A percentile compares a stretch with the other conserved stretches of the same genome.
phyloP scores from a whole-genome alignment of 2,797 vertebrate species.

The Falco novaeseelandiae region DNA sequence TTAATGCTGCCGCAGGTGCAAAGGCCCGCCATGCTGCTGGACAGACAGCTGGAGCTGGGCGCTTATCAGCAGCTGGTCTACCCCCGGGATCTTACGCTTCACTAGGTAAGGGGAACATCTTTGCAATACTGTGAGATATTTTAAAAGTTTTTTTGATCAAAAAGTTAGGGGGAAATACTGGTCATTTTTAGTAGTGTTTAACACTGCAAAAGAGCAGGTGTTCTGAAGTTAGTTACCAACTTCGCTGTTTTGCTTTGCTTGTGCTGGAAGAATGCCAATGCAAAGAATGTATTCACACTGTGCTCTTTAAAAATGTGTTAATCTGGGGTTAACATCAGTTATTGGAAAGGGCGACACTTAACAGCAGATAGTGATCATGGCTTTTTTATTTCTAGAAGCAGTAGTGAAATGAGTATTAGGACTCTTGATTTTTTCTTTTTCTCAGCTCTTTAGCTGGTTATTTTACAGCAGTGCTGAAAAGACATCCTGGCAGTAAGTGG shows the following conservation, averaged over 20 bases:
- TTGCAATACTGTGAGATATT: rapidly evolving
- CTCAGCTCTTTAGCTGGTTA: neutral
- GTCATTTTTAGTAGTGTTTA: rapidly evolving
- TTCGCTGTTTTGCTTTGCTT: neutral
- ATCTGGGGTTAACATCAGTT: neutral
- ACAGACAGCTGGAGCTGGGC: conserved; percentile 78
- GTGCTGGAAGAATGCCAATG: neutral
- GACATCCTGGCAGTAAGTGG: neutral
- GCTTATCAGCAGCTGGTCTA: conserved; percentile 80
- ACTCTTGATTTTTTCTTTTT: neutral
- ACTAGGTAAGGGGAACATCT: conserved; percentile 83
- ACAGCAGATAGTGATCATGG: neutral
- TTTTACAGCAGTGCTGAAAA: neutral
- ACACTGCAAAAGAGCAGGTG: neutral
- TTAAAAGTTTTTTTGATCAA: neutral
- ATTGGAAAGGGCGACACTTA: neutral
- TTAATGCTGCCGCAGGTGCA: conserved; percentile 91
- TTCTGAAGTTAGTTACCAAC: neutral
- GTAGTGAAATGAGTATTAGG: neutral
- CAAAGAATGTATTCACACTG: neutral
- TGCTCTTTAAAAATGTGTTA: neutral
- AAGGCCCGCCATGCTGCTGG: conserved; percentile 87
- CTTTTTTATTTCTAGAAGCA: neutral
- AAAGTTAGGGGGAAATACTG: neutral
- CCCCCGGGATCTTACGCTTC: conserved; percentile 91